These are phyloP conservation scores for Aepyceros melampus DNA, from an alignment of 2,113 vertebrate species.

Conservation along the genomic window DNA sequence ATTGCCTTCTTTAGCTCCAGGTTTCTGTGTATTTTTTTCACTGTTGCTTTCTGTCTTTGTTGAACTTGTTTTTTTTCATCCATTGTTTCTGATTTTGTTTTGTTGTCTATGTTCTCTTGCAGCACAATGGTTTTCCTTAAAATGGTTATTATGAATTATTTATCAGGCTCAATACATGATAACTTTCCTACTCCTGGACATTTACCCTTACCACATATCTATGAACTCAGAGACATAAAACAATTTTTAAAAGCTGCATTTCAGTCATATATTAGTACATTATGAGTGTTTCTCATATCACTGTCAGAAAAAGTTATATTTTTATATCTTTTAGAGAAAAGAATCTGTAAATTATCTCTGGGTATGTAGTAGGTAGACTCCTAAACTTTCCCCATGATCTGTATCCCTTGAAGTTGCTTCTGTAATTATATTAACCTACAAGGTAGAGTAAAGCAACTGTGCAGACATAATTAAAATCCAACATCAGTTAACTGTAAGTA, in stretches of 20 bases:
- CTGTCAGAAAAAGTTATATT: background rate
- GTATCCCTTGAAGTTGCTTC: background rate
- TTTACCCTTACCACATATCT: background rate
- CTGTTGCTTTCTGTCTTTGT: background rate
- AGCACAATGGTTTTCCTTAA: background rate
- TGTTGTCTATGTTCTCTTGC: background rate
- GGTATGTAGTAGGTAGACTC: background rate
- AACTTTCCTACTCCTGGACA: background rate
- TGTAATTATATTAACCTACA: background rate
- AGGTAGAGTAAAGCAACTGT: background rate
- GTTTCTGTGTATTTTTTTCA: background rate
- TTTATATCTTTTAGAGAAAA: background rate
- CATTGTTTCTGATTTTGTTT: background rate
- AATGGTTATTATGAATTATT: background rate
- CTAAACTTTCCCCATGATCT: background rate
- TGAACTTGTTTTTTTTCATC: background rate
- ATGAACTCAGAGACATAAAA: background rate
- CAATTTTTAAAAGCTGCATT: background rate
- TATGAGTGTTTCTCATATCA: background rate
- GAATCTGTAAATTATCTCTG: background rate
- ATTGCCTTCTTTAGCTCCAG: background rate
- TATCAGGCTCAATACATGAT: background rate
- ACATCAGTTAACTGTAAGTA: background rate
- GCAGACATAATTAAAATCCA: background rate
- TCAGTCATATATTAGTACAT: background rate